Evolutionary conservation across 1,140 invertebrate genomes (phyloP).

Genomic region (Lucilia sericata): DNA sequence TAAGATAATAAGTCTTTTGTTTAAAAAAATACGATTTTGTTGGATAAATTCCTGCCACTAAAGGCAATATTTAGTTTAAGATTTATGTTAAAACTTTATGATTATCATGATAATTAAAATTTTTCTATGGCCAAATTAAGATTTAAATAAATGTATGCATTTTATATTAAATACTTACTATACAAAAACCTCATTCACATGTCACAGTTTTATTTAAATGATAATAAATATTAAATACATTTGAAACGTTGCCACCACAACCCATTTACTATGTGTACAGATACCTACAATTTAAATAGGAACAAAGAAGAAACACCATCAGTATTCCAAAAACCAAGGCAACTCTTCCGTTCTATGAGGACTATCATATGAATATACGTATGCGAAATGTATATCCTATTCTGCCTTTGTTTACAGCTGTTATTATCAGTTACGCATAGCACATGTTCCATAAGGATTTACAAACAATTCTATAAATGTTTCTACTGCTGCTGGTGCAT

Average conservation of each 20-base stretch:
- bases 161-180: too few species aligned
- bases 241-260: neutral
- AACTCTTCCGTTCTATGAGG: neutral
- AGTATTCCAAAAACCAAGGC: neutral
- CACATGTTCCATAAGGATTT: neutral
- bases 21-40: too few species aligned
- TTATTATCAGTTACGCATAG: conserved; percentile 23
- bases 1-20: too few species aligned
- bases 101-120: too few species aligned
- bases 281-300: neutral
- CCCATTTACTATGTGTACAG: neutral
- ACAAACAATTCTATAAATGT: neutral
- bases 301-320: neutral
- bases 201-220: neutral
- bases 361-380: neutral
- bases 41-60: too few species aligned
- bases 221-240: conserved; percentile 8
- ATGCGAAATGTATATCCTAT: neutral
- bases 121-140: too few species aligned
- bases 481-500: neutral
- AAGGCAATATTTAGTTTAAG: too few species aligned
- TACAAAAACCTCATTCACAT: neutral
- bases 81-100: too few species aligned
- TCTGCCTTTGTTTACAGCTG: neutral
- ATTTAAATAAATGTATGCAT: too few species aligned